Evolutionary conservation across 2,888 invertebrate genomes (phyloP).

Genomic region (Agrotis ipsilon): DNA sequence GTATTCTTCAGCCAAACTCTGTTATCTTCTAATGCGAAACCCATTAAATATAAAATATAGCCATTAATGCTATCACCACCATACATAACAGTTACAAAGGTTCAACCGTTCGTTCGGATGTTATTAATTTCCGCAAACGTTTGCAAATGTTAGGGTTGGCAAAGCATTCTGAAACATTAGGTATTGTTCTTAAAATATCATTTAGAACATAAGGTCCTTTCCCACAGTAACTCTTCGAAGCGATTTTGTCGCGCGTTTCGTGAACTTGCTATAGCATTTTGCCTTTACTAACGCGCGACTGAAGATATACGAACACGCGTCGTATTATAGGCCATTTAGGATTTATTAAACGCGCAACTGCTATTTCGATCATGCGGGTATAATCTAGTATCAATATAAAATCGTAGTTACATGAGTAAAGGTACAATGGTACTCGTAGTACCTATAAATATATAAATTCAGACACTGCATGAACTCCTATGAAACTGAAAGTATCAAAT

Average conservation of each 20-base stretch:
- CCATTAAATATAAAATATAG: slow-evolving; percentile 21
- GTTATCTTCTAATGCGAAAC: slow-evolving; percentile 8
- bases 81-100: slow-evolving; percentile 27
- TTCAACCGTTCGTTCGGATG: slow-evolving; percentile 29
- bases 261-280: background rate
- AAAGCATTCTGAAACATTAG: background rate
- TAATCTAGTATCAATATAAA: too few species aligned
- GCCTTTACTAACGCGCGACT: background rate
- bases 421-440: too few species aligned
- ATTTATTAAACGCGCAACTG: too few species aligned
- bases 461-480: too few species aligned
- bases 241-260: background rate
- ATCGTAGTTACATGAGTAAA: too few species aligned
- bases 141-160: slow-evolving; percentile 42
- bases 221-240: too few species aligned
- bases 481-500: too few species aligned
- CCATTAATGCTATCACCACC: slow-evolving; percentile 18
- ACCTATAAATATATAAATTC: too few species aligned
- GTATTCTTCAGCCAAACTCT: background rate
- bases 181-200: slow-evolving; percentile 14
- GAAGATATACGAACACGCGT: background rate
- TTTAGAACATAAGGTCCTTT: background rate
- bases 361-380: too few species aligned
- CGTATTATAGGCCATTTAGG: too few species aligned
- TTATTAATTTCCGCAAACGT: slow-evolving; percentile 54